phyloP scores from a whole-genome alignment of 2,797 vertebrate species.

The Lacerta viridis region DNA sequence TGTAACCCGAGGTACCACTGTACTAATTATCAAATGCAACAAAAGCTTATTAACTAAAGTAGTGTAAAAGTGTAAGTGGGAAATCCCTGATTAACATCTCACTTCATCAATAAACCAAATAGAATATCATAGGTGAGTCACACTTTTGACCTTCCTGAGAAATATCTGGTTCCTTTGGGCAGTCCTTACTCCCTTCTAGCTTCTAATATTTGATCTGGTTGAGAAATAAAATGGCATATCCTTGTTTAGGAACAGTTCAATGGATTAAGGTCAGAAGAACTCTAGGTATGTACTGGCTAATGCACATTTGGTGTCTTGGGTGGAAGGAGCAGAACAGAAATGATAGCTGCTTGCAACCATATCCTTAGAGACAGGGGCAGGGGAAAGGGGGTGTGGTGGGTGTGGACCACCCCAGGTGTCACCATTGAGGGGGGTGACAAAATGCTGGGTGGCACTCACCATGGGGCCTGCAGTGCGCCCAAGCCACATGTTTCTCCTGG shows the following conservation, averaged over 20 bases:
- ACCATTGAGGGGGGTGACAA: too few relatives aligned
- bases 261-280: not conserved
- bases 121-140: not conserved
- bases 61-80: not conserved
- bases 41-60: not conserved
- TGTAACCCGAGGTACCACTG: too few relatives aligned
- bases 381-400: too few relatives aligned
- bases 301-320: not conserved
- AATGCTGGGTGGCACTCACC: too few relatives aligned
- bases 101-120: not conserved
- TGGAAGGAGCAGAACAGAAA: not conserved
- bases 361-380: not conserved
- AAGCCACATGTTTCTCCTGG: too few relatives aligned
- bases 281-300: not conserved
- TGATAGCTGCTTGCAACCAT: not conserved
- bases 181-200: not conserved
- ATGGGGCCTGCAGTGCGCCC: too few relatives aligned
- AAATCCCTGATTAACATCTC: not conserved
- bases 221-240: not conserved
- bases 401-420: too few relatives aligned
- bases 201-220: not conserved
- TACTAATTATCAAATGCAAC: constrained; percentile 1
- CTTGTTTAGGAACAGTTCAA: not conserved
- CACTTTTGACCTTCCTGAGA: not conserved
- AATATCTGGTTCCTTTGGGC: not conserved